These are phyloP conservation scores for Diplodus puntazzo DNA, from an alignment of 2,797 vertebrate genomes.

Conservation along the genomic window DNA sequence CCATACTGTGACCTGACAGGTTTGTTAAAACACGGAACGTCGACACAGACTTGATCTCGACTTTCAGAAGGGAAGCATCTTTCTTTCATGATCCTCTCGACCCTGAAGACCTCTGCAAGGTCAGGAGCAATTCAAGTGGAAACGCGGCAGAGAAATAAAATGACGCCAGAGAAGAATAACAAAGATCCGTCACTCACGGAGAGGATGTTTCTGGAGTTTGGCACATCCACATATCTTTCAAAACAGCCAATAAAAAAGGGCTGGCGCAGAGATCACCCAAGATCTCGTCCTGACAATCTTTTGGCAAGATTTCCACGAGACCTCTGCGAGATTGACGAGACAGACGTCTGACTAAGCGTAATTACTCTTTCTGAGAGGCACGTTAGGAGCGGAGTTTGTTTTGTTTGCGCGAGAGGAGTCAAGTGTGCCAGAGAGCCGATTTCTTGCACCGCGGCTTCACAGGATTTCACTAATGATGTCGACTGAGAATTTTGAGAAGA, in stretches of 20 bases:
- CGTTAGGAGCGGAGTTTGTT: conserved; percentile 24
- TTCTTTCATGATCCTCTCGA: background rate
- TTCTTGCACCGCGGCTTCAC: conserved; percentile 1
- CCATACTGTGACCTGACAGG: background rate
- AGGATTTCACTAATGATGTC: conserved; percentile 8
- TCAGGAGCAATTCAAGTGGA: background rate
- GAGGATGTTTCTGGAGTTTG: conserved; percentile 2
- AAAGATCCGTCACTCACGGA: conserved; percentile 1
- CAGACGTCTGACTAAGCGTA: conserved; percentile 12
- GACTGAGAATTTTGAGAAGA: conserved; percentile 3
- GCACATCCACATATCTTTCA: conserved; percentile 4
- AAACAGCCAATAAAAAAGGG: conserved; percentile 5
- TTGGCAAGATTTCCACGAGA: conserved; percentile 12
- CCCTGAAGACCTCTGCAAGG: background rate
- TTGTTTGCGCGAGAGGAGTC: conserved; percentile 19
- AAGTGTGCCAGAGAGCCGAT: conserved; percentile 1
- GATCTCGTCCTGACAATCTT: conserved; percentile 11
- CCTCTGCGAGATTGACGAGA: conserved; percentile 26
- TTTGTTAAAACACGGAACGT: background rate
- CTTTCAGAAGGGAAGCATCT: background rate
- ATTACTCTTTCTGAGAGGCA: conserved; percentile 9
- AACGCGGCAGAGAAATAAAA: conserved; percentile 4
- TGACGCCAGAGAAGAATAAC: background rate
- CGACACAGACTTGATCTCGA: background rate
- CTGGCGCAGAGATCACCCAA: background rate